Conservation (phyloP, 2,113 vertebrate species). For the Dolichallabes microphthalmus region DNA sequence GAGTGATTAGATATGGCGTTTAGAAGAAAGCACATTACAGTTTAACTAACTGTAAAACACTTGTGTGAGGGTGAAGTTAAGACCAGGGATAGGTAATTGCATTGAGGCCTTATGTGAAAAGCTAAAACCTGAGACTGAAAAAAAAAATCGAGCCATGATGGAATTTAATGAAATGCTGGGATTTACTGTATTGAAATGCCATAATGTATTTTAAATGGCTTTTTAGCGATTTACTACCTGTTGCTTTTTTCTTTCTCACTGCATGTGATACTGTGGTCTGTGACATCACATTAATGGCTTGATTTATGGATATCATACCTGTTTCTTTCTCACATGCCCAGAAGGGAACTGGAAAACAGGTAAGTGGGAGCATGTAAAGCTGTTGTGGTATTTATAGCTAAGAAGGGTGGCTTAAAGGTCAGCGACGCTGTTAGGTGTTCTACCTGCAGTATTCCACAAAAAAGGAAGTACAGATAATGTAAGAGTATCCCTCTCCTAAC, state of each 20-base stretch:
- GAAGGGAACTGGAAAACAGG: slow-evolving; percentile 20
- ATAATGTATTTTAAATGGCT: background rate
- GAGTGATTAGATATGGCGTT: background rate
- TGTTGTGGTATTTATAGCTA: slow-evolving; percentile 22
- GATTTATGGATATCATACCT: slow-evolving; percentile 2
- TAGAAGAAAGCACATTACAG: slow-evolving; percentile 20
- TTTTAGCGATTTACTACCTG: background rate
- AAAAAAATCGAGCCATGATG: background rate
- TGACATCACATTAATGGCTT: slow-evolving; percentile 12
- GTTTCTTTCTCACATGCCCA: slow-evolving; percentile 16
- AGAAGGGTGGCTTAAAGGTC: slow-evolving; percentile 19
- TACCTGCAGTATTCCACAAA: slow-evolving; percentile 8
- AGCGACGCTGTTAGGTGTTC: background rate
- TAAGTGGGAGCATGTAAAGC: slow-evolving; percentile 19
- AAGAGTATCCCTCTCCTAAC: background rate
- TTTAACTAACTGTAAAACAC: slow-evolving; percentile 4
- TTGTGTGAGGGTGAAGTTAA: background rate
- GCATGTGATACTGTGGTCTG: background rate
- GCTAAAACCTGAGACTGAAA: background rate
- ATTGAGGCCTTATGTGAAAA: background rate
- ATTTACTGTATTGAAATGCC: background rate
- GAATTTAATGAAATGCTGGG: background rate
- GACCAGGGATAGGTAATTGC: background rate
- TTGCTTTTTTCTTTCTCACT: background rate
- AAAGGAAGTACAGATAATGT: background rate